A percentile compares a stretch with the other conserved stretches of the same genome.
These are phyloP conservation scores for Dicentrarchus labrax DNA, from an alignment of 2,113 vertebrate genomes.

Conservation along the genomic window DNA sequence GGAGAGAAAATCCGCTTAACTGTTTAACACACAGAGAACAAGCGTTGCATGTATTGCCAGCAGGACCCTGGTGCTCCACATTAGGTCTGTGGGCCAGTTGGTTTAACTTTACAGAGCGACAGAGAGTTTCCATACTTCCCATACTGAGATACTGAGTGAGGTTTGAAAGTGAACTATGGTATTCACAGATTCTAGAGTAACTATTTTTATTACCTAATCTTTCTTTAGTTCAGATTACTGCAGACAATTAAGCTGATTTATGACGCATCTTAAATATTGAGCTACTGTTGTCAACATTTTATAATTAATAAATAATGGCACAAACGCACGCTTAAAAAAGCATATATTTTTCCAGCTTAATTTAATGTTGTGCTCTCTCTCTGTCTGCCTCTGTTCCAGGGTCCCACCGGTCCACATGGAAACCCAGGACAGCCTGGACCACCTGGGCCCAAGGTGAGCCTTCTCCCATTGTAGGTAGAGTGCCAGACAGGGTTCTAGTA, in stretches of 20 bases:
- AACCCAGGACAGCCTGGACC: slow-evolving; percentile 92
- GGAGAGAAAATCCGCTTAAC: neutral
- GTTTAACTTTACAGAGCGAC: neutral
- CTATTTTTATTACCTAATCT: neutral
- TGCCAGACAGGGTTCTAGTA: slow-evolving; percentile 7
- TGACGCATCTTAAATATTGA: slow-evolving; percentile 19
- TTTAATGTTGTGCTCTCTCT: slow-evolving; percentile 14
- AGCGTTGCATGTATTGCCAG: neutral
- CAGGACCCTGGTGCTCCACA: neutral
- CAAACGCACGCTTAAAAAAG: too few species aligned
- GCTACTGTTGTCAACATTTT: slow-evolving; percentile 2
- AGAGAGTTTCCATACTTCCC: neutral
- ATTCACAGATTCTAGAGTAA: neutral
- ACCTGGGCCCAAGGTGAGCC: slow-evolving; percentile 93
- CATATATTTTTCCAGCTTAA: neutral
- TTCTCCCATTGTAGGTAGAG: neutral
- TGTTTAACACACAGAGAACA: neutral
- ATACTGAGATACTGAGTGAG: neutral
- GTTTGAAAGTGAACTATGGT: neutral
- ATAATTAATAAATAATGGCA: too few species aligned
- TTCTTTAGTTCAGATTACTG: neutral
- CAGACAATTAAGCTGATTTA: neutral
- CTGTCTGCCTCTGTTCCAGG: slow-evolving; percentile 81
- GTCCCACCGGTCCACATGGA: slow-evolving; percentile 92
- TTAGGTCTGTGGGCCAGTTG: neutral